Conservation (phyloP, 2,797 vertebrate species). For the Trachops cirrhosus region DNA sequence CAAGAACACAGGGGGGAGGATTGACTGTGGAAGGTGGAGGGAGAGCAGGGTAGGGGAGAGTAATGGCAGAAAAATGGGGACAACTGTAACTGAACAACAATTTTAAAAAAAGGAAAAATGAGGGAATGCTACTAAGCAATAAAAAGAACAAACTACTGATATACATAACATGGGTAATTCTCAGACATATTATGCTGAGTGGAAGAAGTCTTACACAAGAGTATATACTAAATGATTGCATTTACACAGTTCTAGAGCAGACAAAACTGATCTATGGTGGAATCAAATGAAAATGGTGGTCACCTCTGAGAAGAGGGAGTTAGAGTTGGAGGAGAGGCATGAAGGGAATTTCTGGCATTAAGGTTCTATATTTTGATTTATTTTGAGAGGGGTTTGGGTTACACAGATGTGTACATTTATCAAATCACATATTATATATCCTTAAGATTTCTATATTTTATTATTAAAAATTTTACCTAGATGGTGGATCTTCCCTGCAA, state of each 20-base stretch:
- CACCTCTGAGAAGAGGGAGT: not conserved
- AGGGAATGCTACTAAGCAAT: not conserved
- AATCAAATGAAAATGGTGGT: not conserved
- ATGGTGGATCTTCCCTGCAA: not conserved
- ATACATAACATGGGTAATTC: not conserved
- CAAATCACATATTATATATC: not conserved
- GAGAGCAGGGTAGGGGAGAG: too few relatives aligned
- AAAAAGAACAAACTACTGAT: not conserved
- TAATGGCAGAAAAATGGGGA: too few relatives aligned
- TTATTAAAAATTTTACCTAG: not conserved
- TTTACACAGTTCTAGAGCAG: not conserved
- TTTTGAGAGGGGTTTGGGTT: not conserved
- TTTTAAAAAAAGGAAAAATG: not conserved
- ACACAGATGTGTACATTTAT: not conserved
- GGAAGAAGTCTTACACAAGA: not conserved
- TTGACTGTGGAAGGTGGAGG: too few relatives aligned
- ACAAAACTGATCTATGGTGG: not conserved
- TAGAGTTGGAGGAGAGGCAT: not conserved
- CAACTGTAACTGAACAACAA: too few relatives aligned
- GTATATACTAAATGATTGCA: not conserved
- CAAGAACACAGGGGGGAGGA: too few relatives aligned
- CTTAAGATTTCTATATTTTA: not conserved
- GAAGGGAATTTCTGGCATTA: not conserved
- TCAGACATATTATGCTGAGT: not conserved
- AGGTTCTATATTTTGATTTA: not conserved